Conservation (phyloP, 1,140 invertebrate species). For the Cyphomyrmex costatus region DNA sequence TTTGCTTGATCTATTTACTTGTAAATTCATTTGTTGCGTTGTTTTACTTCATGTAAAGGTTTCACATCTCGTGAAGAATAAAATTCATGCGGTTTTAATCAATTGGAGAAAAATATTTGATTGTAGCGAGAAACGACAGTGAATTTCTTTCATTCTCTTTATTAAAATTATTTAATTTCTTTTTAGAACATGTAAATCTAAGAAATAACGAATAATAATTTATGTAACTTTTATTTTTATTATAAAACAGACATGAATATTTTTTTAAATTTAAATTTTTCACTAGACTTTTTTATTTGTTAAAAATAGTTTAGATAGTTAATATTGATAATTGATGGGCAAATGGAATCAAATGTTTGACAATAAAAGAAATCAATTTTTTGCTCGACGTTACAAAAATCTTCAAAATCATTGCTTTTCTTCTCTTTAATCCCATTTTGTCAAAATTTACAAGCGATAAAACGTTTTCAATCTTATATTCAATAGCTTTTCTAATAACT, state of each 20-base stretch:
- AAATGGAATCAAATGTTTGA: too few species aligned
- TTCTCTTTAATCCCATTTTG: too few species aligned
- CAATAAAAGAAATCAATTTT: too few species aligned
- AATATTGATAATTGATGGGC: not conserved
- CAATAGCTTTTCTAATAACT: too few species aligned
- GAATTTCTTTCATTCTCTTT: not conserved
- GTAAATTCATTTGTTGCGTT: not conserved
- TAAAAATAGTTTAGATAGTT: not conserved
- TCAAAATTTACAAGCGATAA: too few species aligned
- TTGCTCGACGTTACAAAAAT: too few species aligned
- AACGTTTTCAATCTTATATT: too few species aligned
- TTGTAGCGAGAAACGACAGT: not conserved
- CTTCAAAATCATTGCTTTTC: too few species aligned
- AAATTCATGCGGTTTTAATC: not conserved
- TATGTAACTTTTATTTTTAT: not conserved
- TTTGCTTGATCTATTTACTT: not conserved
- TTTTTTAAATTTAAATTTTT: not conserved
- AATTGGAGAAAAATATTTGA: not conserved
- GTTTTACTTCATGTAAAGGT: not conserved
- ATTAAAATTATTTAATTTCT: not conserved
- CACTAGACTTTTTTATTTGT: not conserved
- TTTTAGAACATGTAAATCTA: not conserved
- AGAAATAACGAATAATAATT: not conserved
- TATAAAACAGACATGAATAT: not conserved
- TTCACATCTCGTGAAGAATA: not conserved